phyloP scores from a whole-genome alignment of 1,140 invertebrate species.

The Maconellicoccus hirsutus region DNA sequence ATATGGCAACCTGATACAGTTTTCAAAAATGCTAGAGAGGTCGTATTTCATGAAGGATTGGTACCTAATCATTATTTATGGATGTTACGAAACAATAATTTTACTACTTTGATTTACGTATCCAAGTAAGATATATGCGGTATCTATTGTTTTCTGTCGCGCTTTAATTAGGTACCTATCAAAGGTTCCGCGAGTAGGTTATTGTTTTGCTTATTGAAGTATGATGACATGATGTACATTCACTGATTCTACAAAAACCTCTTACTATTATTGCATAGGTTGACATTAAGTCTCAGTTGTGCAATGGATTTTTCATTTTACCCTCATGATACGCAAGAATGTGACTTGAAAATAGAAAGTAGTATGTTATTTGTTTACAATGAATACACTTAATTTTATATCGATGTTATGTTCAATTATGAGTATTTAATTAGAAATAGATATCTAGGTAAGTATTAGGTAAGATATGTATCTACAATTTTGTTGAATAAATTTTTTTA shows the following conservation, averaged over 20 bases:
- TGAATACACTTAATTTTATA: not conserved
- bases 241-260: no score
- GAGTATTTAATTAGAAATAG: not conserved
- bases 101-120: not conserved
- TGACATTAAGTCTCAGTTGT: not conserved
- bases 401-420: no score
- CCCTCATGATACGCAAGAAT: not conserved
- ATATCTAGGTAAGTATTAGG: not conserved
- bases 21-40: constrained; percentile 5
- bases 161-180: no score
- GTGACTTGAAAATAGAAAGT: constrained; percentile 15
- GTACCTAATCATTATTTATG: not conserved
- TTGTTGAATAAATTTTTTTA: not conserved
- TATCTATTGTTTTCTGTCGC: no score
- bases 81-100: not conserved
- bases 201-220: no score
- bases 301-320: not conserved
- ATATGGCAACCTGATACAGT: constrained; percentile 1
- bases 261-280: no score
- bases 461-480: no score
- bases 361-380: not conserved
- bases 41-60: not conserved
- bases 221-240: no score
- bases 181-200: no score
- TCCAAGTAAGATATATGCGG: not conserved